These are phyloP conservation scores for Leucoraja ocellata DNA, from an alignment of 2,797 vertebrate genomes.

Conservation along the genomic window DNA sequence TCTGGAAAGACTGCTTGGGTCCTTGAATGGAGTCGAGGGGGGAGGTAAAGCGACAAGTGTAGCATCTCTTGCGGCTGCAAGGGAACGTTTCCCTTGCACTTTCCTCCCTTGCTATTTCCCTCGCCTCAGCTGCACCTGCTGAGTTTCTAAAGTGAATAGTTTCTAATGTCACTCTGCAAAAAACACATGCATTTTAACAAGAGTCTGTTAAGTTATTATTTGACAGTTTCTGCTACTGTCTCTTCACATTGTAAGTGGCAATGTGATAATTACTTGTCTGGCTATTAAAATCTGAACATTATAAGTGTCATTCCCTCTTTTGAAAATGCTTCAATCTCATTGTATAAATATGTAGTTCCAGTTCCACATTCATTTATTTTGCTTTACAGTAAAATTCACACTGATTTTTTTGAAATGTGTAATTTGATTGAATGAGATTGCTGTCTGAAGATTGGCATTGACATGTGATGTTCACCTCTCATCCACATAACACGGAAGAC, in stretches of 20 bases:
- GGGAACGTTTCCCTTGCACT: no score
- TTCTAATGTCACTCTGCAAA: not conserved
- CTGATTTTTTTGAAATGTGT: not conserved
- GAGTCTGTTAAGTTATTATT: not conserved
- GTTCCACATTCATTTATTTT: not conserved
- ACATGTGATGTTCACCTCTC: not conserved
- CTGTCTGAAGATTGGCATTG: not conserved
- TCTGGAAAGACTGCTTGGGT: no score
- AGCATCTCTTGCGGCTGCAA: no score
- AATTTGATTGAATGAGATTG: not conserved
- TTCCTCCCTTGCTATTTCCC: no score
- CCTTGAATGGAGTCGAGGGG: no score
- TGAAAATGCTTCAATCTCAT: not conserved
- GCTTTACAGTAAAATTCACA: not conserved
- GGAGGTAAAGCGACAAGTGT: no score
- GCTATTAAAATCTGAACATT: not conserved
- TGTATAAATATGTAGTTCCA: not conserved
- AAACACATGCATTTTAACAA: not conserved
- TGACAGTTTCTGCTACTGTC: not conserved
- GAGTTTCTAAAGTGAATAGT: not conserved
- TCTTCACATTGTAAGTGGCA: not conserved
- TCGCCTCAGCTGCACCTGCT: no score
- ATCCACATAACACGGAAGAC: not conserved
- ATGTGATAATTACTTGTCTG: conserved; percentile 8
- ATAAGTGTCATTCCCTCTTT: not conserved